These are phyloP conservation scores for Hyperopisus bebe DNA, from an alignment of 2,113 vertebrate species.

Conservation along the genomic window DNA sequence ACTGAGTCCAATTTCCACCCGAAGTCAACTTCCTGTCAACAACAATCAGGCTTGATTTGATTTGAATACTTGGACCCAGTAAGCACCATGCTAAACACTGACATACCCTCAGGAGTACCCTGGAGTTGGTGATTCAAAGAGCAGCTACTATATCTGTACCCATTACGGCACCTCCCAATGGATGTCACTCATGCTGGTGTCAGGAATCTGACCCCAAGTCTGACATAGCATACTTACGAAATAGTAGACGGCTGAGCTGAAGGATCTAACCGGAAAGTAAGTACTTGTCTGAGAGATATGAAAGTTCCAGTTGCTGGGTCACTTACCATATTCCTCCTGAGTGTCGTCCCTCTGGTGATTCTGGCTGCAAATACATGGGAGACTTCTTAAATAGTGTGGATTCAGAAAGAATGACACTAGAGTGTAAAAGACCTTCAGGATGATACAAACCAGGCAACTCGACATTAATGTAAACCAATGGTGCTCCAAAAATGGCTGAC, in stretches of 20 bases:
- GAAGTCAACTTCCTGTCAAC: neutral
- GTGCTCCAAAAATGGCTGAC: neutral
- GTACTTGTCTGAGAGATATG: neutral
- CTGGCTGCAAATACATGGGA: conserved; percentile 47
- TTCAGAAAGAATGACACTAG: neutral
- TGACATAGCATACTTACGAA: neutral
- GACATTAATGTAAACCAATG: neutral
- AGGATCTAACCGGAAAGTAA: neutral
- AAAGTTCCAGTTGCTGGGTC: neutral
- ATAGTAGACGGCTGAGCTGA: neutral
- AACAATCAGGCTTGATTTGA: neutral
- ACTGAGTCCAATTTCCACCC: neutral
- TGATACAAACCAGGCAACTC: neutral
- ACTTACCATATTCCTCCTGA: conserved; percentile 63
- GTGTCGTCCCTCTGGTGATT: conserved; percentile 54
- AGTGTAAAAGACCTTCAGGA: neutral
- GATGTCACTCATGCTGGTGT: neutral
- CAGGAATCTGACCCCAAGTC: neutral
- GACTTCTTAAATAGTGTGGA: neutral
- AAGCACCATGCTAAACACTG: neutral
- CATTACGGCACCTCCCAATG: conserved; percentile 10
- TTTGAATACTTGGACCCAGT: neutral
- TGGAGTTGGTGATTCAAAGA: neutral
- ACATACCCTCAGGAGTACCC: neutral
- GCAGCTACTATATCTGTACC: conserved; percentile 14